Evolutionary conservation across 2,888 invertebrate species (phyloP), one percentile per base, ranked within the genome.

Genomic region (Synanthedon tipuliformis): DNA sequence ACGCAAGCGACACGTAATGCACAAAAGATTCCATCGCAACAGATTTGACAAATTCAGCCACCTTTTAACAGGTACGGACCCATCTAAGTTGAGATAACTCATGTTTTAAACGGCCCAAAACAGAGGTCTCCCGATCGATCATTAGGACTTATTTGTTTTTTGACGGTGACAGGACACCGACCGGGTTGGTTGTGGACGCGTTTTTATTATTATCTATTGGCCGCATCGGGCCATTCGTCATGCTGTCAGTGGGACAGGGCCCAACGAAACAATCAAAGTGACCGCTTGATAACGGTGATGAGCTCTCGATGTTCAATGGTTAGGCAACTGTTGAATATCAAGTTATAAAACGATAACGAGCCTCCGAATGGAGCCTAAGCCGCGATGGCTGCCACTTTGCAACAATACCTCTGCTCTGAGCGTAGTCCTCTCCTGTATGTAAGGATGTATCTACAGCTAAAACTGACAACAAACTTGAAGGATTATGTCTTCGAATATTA

Each of bases 61-160:
- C 61, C 65, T 65, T 63, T 49, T 61, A 73, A 75, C 78, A 78
- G 78, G 77, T 75, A 75, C 69, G 68, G 67, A 65, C 66, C 67
- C 65, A 65, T 63, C 66, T 62, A 15, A 61, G 61, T 65, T 61
- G 69, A 81, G 81, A 84, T 83, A 81, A 80, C 70, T 71, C 59
- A 68, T 74, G 73, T 78, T 78, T 82, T 73, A 78, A 80, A 76
- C 78, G 71, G 72, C 75, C 79, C 76, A 79, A 78, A 81, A 79
- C 75, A 69, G 73, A 75, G 74, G 73, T 69, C 69, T 70, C 66
- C 69, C 84, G 78, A 87, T 87, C 86, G 80, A 86, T 87, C 86
- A 87, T 84, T 81, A 77, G 78, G 77, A 79, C 80, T 85, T 86
- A 79, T 82, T 84, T 82, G 80, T 85, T 85, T 83, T 85, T 83